phyloP scores from a whole-genome alignment of 23 tunicate species.

The Halocynthia roretzi region DNA sequence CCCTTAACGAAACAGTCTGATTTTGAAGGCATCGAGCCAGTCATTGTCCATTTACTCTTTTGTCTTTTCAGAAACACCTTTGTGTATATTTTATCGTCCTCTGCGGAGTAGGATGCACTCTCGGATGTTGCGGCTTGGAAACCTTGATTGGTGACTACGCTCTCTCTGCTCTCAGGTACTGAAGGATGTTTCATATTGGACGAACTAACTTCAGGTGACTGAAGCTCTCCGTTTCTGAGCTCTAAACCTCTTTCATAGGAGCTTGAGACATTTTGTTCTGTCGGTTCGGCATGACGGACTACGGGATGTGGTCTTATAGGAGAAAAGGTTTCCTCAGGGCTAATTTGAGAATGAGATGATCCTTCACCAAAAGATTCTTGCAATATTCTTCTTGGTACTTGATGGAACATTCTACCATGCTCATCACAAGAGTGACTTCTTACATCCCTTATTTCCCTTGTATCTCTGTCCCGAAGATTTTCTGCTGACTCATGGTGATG shows the following conservation, averaged over 20 bases:
- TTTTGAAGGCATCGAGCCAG: neutral
- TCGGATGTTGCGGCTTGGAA: neutral
- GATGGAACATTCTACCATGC: neutral
- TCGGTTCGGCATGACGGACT: neutral
- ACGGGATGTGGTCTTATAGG: neutral
- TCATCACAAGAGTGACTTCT: neutral
- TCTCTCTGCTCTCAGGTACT: neutral
- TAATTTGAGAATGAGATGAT: neutral
- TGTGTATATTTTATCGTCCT: too few species aligned
- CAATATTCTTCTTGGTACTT: neutral
- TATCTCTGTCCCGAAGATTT: too few species aligned
- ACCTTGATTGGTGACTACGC: neutral
- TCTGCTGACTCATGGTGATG: too few species aligned
- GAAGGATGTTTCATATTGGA: constrained; percentile 7
- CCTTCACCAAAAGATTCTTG: neutral
- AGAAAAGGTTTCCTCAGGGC: neutral
- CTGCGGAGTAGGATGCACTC: too few species aligned
- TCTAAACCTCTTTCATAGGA: neutral
- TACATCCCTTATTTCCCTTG: too few species aligned
- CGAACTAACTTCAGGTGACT: constrained; percentile 28
- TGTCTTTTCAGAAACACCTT: too few species aligned
- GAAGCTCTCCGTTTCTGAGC: constrained; percentile 4
- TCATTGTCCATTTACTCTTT: constrained; percentile 12
- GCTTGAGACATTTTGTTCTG: neutral
- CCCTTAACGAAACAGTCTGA: neutral